Conservation (phyloP, 1,140 invertebrate species). For the Drosophila obscura region DNA sequence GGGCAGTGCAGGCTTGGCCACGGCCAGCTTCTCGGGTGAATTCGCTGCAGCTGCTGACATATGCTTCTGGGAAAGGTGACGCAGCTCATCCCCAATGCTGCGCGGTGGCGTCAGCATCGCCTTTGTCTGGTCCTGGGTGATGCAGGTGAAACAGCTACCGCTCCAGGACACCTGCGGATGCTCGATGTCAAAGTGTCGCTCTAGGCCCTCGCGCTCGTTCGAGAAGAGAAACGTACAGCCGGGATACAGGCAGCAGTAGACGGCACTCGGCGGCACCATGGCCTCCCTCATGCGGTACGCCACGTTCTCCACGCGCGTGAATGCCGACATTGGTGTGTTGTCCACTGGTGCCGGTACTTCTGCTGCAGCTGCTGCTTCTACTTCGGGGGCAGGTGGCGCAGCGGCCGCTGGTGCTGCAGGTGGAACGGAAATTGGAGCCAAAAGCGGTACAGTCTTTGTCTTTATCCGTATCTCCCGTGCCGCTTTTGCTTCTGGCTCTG, state of each 20-base stretch:
- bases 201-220: constrained; percentile 57
- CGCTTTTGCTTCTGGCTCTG: background rate
- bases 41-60: constrained; percentile 1
- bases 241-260: constrained; percentile 53
- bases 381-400: background rate
- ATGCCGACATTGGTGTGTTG: background rate
- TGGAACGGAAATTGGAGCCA: too few species aligned
- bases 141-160: constrained; percentile 55
- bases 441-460: too few species aligned
- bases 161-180: constrained; percentile 57
- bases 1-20: constrained; percentile 4
- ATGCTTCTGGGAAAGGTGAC: constrained; percentile 42
- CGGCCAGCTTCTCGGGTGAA: background rate
- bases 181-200: constrained; percentile 57
- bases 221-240: constrained; percentile 62
- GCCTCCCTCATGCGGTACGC: constrained; percentile 24
- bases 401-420: background rate
- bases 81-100: constrained; percentile 34
- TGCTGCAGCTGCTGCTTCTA: too few species aligned
- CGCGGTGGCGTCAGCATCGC: too few species aligned
- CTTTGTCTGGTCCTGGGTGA: background rate
- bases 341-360: background rate
- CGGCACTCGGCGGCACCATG: background rate
- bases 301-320: constrained; percentile 51
- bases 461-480: too few species aligned